Conservation (phyloP, 2,888 invertebrate genomes). For the Megalurothrips usitatus region DNA sequence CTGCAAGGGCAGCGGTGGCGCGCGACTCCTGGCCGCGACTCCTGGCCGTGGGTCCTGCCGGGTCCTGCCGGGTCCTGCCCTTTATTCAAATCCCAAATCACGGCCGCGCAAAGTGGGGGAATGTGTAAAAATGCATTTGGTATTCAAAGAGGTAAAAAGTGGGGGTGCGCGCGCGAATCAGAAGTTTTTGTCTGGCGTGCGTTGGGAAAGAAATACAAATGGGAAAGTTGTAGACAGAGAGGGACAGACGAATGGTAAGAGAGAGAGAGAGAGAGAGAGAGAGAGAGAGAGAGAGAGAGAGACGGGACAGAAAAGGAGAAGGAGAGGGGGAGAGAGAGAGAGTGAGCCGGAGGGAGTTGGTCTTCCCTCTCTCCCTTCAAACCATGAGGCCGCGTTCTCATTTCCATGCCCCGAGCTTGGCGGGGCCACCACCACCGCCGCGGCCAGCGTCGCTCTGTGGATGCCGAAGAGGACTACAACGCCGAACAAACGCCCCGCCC, state of each 20-base stretch:
- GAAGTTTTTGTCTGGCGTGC: constrained; percentile 4
- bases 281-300: neutral
- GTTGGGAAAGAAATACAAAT: constrained; percentile 21
- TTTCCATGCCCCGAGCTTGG: neutral
- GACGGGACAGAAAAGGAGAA: too few relatives aligned
- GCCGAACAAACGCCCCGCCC: too few relatives aligned
- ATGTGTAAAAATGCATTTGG: constrained; percentile 25
- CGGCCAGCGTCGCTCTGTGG: too few relatives aligned
- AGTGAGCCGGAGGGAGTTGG: too few relatives aligned
- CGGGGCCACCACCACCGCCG: neutral
- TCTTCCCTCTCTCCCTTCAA: too few relatives aligned
- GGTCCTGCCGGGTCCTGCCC: neutral
- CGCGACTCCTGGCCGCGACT: too few relatives aligned
- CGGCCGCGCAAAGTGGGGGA: constrained; percentile 2
- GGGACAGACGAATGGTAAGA: too few relatives aligned
- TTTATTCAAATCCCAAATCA: constrained; percentile 21
- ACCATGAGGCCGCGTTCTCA: neutral
- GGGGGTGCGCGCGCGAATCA: neutral
- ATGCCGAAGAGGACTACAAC: too few relatives aligned
- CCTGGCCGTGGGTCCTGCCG: neutral
- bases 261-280: neutral
- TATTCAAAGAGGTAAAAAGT: constrained; percentile 27
- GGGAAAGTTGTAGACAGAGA: constrained; percentile 18
- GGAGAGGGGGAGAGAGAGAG: neutral
- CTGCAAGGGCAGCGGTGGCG: neutral